These are phyloP conservation scores for Oedothorax gibbosus DNA, from an alignment of 1,140 invertebrate species.

Conservation along the genomic window DNA sequence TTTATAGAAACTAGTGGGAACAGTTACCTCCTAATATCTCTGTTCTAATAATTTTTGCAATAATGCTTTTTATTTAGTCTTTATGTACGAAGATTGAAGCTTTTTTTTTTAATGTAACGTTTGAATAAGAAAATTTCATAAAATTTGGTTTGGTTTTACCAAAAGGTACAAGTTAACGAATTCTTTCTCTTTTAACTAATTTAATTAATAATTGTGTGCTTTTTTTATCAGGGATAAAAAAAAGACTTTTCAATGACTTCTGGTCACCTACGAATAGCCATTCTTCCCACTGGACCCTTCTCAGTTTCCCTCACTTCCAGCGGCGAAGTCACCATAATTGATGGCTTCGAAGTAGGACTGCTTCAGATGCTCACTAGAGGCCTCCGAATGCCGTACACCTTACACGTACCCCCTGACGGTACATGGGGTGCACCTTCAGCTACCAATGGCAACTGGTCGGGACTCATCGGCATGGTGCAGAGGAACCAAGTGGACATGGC, in stretches of 20 bases:
- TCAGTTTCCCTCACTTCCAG: background rate
- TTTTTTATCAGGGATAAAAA: background rate
- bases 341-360: background rate
- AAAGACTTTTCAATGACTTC: background rate
- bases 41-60: no score
- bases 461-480: slow-evolving; percentile 18
- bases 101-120: no score
- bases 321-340: background rate
- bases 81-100: no score
- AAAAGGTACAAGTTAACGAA: background rate
- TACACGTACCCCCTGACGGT: background rate
- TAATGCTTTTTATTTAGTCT: no score
- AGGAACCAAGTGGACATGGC: slow-evolving; percentile 5
- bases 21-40: no score
- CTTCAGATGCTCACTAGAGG: background rate
- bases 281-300: slow-evolving; percentile 13
- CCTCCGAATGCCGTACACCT: background rate
- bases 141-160: background rate
- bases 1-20: no score
- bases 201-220: background rate
- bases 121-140: background rate
- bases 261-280: background rate
- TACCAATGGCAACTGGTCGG: slow-evolving; percentile 1
- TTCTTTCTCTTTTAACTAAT: background rate
- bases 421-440: background rate